Evolutionary conservation across 2,797 vertebrate genomes (phyloP).

Genomic region (Dendrocincla fuliginosa): DNA sequence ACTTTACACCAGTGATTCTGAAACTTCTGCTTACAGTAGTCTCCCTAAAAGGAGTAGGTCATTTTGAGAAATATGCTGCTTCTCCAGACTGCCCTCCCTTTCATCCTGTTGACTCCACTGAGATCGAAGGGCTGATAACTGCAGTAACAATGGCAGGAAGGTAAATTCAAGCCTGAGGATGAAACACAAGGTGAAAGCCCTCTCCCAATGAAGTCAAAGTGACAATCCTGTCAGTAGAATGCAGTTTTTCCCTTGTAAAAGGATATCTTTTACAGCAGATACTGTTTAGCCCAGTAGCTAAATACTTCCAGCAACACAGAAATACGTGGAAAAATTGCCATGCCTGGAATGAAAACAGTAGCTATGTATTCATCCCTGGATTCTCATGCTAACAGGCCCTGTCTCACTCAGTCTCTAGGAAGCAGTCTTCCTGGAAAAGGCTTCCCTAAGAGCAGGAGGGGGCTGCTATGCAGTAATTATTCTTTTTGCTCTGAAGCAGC

Average conservation of each 20-base stretch:
- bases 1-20: not conserved
- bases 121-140: not conserved
- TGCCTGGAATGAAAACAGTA: not conserved
- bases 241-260: not conserved
- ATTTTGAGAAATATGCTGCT: not conserved
- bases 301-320: not conserved
- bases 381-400: not conserved
- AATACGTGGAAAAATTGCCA: not conserved
- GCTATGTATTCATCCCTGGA: not conserved
- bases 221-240: not conserved
- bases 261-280: not conserved
- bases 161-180: not conserved
- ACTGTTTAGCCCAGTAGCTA: not conserved
- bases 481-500: not conserved
- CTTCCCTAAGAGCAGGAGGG: not conserved
- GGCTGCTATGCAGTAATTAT: not conserved
- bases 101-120: not conserved
- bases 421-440: not conserved
- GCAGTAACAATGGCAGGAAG: not conserved
- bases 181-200: not conserved
- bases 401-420: not conserved
- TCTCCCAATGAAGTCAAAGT: not conserved
- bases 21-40: not conserved
- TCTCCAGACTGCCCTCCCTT: not conserved
- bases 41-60: not conserved